Percentiles rank a stretch among this genome's conserved stretches.
These are phyloP conservation scores for Pteropus alecto DNA, from an alignment of 2,113 vertebrate genomes.

Conservation along the genomic window DNA sequence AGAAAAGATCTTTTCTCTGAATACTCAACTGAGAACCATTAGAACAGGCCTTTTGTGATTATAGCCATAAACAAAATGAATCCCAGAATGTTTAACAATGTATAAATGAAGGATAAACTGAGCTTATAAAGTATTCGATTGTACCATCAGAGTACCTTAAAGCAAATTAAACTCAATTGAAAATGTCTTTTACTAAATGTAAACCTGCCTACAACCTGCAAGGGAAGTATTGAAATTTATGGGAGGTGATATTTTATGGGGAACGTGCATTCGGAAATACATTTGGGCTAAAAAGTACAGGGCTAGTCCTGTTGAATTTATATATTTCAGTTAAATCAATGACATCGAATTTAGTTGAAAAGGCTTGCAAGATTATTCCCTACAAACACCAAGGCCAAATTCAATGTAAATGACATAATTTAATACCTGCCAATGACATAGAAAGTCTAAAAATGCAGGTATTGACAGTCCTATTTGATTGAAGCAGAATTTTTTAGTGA, in stretches of 20 bases:
- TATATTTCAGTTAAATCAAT: conserved; percentile 4
- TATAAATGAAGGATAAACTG: conserved; percentile 33
- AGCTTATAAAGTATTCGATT: neutral
- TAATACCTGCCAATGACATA: neutral
- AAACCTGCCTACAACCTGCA: neutral
- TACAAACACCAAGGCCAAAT: neutral
- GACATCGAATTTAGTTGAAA: neutral
- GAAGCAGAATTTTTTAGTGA: neutral
- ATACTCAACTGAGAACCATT: neutral
- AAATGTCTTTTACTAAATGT: conserved; percentile 5
- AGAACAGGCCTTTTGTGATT: neutral
- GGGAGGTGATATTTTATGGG: neutral
- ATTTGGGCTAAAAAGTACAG: neutral
- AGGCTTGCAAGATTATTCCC: neutral
- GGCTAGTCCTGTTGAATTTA: neutral
- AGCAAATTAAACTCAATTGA: neutral
- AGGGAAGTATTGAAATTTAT: conserved; percentile 36
- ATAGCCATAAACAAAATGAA: neutral
- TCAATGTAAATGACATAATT: neutral
- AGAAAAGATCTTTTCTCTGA: neutral
- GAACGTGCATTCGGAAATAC: neutral
- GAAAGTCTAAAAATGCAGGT: neutral
- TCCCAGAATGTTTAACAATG: neutral
- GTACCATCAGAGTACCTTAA: neutral
- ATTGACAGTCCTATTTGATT: neutral